A percentile compares a stretch with the other conserved stretches of the same genome.
Evolutionary conservation across 2,797 vertebrate genomes (phyloP).

Genomic region (Sebastes diaconus): DNA sequence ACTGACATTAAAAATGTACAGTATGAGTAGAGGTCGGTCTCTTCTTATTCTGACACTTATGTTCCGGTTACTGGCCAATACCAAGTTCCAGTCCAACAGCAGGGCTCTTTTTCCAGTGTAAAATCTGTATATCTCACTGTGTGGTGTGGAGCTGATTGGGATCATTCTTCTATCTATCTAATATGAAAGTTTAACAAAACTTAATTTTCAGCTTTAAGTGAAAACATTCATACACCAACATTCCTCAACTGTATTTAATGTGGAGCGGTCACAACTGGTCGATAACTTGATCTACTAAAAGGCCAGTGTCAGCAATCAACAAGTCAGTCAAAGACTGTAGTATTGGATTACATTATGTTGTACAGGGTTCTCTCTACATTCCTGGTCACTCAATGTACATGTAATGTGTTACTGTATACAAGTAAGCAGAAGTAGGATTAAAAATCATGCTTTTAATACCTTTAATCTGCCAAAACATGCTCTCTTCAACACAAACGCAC

Average conservation of each 20-base stretch:
- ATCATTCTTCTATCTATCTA: neutral
- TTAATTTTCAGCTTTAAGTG: neutral
- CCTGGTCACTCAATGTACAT: neutral
- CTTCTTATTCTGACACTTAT: neutral
- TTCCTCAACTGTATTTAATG: neutral
- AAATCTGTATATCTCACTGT: neutral
- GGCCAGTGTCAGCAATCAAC: neutral
- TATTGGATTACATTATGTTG: neutral
- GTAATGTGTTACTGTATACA: neutral
- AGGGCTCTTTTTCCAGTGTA: neutral
- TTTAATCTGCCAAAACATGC: neutral
- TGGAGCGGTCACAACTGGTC: neutral
- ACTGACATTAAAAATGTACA: accelerated
- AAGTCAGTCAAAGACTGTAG: neutral
- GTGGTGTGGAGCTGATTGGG: neutral
- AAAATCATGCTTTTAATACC: neutral
- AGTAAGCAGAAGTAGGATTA: neutral
- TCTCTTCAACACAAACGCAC: neutral
- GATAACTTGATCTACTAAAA: neutral
- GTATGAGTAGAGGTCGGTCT: neutral
- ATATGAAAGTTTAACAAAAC: neutral
- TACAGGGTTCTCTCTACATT: neutral
- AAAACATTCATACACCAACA: neutral
- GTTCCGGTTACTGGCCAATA: neutral
- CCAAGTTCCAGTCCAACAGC: neutral